These are phyloP conservation scores for Linyphia triangularis DNA, from an alignment of 2,888 invertebrate genomes.

Conservation along the genomic window DNA sequence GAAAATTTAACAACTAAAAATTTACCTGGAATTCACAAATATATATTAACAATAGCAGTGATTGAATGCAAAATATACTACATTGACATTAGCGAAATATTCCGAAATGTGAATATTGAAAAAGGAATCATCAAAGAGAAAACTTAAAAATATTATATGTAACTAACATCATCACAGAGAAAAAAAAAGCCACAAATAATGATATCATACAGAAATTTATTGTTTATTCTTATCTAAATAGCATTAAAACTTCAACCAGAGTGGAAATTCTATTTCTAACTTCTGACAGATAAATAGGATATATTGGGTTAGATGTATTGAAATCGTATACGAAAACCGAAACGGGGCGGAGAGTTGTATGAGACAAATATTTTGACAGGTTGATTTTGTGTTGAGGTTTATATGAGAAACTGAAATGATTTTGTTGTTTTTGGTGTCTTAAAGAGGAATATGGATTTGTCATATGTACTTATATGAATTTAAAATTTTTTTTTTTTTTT, in stretches of 20 bases:
- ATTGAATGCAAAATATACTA: too few species aligned
- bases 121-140: too few species aligned
- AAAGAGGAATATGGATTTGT: background rate
- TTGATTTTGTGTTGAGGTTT: background rate
- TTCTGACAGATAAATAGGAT: constrained; percentile 3
- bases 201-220: too few species aligned
- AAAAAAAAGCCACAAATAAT: too few species aligned
- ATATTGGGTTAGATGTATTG: background rate
- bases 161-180: too few species aligned
- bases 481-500: background rate
- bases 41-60: too few species aligned
- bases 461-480: background rate
- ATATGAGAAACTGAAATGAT: background rate
- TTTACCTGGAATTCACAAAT: too few species aligned
- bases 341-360: background rate
- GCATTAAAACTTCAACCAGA: background rate
- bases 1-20: too few species aligned
- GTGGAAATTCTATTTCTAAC: background rate
- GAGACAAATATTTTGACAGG: background rate
- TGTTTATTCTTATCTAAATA: background rate
- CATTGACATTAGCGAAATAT: too few species aligned
- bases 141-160: too few species aligned
- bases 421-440: background rate
- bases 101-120: too few species aligned
- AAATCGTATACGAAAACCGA: background rate